Evolutionary conservation across 92 coral and sea anemone genomes (phyloP), one percentile per base, ranked within the genome.

Genomic region (Porites divaricata): DNA sequence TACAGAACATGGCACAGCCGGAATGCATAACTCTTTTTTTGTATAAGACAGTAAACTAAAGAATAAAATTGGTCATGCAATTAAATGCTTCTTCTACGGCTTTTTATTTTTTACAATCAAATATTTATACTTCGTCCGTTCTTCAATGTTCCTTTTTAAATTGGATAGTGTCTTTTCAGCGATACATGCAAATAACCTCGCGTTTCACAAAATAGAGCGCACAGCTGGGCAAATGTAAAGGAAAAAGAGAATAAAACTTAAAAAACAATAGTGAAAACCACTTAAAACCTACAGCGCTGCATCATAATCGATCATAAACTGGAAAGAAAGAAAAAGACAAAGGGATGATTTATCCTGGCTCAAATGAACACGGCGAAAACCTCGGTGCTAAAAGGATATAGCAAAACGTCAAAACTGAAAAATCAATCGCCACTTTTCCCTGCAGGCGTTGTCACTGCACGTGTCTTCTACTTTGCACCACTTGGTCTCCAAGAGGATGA

Each of bases 211-310:
- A 19, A 79, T 20, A 57, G 41, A 15, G 9, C 70, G 8, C 7
- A 45, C 85, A 80, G 85, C 85, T 80, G 85, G 52, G 35, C 56
- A 80, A 80, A 80, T 24, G 50, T 17, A 57, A 56, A 19, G n/a
- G 57, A 26, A 41, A 56, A 58, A 58, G 52, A 75, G 15, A 63
- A 80, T 68, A 26, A 61, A 76, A 76, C 69, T 76, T 26, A 20
- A 49, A 57, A 63, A 24, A 68, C 21, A 26, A 14, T 25, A 2
- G 5, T 35, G 45, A 74, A 74, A n/a, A 8, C 56, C 49, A 2
- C 45, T 51, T 51, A 49, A 16, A 35, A 35, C 45, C 45, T 35
- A 35, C 45, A 35, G 45, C 45, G 59, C 59, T 15, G 10, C 59
- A 54, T 15, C 14, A 54, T 54, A 54, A 54, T 54, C 59, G 59